These are phyloP conservation scores for Phymanthus crucifer DNA, from an alignment of 92 coral and sea anemone genomes.

Conservation along the genomic window DNA sequence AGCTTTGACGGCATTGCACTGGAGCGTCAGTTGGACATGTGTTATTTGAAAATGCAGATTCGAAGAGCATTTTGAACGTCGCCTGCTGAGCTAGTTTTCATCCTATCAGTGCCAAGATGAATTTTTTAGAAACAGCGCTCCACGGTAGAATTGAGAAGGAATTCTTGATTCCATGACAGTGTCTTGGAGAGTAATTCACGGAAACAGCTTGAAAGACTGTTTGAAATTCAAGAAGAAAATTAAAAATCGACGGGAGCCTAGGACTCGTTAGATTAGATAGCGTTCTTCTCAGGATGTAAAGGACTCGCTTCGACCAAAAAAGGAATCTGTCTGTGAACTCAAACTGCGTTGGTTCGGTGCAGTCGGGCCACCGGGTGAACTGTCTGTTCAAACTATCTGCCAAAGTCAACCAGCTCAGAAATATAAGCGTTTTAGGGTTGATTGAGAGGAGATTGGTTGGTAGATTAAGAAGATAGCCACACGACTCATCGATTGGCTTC, in stretches of 20 bases:
- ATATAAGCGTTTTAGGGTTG: neutral
- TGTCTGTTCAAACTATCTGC: constrained; percentile 21
- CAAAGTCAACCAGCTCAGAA: neutral
- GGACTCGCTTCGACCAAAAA: constrained; percentile 15
- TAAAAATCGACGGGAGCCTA: constrained; percentile 60
- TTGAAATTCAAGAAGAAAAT: constrained; percentile 68
- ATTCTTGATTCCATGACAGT: constrained; percentile 56
- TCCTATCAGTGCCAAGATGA: constrained; percentile 35
- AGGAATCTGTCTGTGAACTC: constrained; percentile 20
- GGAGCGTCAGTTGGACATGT: constrained; percentile 6
- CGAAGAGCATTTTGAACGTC: constrained; percentile 12
- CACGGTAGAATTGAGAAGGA: constrained; percentile 46
- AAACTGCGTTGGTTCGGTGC: constrained; percentile 24
- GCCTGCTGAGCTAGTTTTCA: constrained; percentile 28
- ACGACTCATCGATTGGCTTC: neutral
- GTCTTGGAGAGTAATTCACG: constrained; percentile 52
- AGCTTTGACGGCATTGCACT: neutral
- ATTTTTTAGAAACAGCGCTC: constrained; percentile 40
- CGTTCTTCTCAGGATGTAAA: constrained; percentile 20
- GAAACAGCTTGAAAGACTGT: constrained; percentile 50
- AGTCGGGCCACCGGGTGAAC: neutral
- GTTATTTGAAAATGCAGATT: constrained; percentile 42
- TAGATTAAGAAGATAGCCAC: neutral
- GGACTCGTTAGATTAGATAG: constrained; percentile 26
- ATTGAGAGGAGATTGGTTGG: neutral